These are phyloP conservation scores for Oreochromis grahami DNA, from an alignment of 2,797 vertebrate species.

Conservation along the genomic window DNA sequence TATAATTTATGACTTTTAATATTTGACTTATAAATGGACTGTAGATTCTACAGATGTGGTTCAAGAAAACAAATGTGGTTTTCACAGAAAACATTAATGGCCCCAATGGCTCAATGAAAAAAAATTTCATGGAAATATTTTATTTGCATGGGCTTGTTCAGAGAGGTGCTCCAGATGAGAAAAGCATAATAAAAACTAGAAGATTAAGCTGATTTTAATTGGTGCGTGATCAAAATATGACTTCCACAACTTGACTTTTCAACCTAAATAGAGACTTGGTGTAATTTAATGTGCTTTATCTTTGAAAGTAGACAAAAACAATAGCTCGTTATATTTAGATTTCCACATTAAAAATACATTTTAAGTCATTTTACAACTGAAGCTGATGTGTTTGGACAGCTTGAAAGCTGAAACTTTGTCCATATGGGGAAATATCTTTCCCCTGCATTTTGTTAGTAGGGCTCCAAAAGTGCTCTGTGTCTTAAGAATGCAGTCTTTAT, in stretches of 20 bases:
- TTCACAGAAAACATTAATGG: neutral
- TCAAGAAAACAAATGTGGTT: neutral
- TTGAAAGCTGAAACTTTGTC: neutral
- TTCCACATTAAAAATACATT: neutral
- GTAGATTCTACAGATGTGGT: neutral
- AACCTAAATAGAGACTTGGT: neutral
- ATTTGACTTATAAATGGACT: neutral
- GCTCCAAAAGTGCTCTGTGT: conserved; percentile 58
- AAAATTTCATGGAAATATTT: conserved; percentile 26
- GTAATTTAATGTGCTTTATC: neutral
- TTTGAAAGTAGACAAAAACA: neutral
- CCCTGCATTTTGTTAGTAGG: conserved; percentile 18
- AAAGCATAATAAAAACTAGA: conserved; percentile 4
- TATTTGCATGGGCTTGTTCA: neutral
- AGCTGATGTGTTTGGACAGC: neutral
- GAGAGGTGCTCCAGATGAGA: neutral
- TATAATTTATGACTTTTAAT: neutral
- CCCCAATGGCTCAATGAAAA: conserved; percentile 7
- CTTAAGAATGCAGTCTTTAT: conserved; percentile 73
- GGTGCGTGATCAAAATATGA: conserved; percentile 1
- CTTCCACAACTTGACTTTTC: neutral
- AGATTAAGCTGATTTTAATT: conserved; percentile 27
- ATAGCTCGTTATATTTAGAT: neutral
- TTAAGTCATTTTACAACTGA: neutral
- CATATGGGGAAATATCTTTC: neutral